Evolutionary conservation across 2,888 invertebrate species (phyloP), one percentile per base, ranked within the genome.

Genomic region (Corythucha ciliata): DNA sequence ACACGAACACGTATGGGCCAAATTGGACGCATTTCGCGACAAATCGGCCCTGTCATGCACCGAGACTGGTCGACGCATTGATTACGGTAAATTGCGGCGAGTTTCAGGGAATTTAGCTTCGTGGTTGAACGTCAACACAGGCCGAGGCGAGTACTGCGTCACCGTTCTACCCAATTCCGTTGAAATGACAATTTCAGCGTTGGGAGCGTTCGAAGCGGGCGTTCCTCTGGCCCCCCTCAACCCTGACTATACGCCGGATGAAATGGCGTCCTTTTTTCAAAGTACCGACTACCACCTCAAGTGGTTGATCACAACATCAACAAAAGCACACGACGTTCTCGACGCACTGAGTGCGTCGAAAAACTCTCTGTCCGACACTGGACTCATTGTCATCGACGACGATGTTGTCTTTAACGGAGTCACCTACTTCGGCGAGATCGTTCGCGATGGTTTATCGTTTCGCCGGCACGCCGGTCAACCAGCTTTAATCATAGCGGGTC

Each of bases 111-210:
- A 46, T 29, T 53, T 57, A n/a, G 57, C 57, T 3, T 46, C 53
- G 6, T 57, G 57, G 57, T 46, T 57, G 6, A 45, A 52, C 34
- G 42, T 42, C 37, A 53, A 55, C 54, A 65, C 84, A 8, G 68
- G 68, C 45, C 74, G 76, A 57, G 79, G 80, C 0, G 81, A 86
- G 61, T 73, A 80, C 0, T 66, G 86, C 1, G 81, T 80, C 1
- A 60, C 88, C 7, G 76, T 84, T 62, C 63, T 86, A 45, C 84
- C 85, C 0, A 88, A 89, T 65, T 62, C 80, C 21, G 86, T 87
- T 0, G 88, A 88, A 66, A 82, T 75, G 63, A 76, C 80, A 0
- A 69, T 85, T n/a, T 74, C 78, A 1, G 65, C 76, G 8, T 63
- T 84, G 62, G 87, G 83, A 0, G 73, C 77, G 27, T 61, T 82